phyloP scores from a whole-genome alignment of 2,888 invertebrate species.

The Smittia aterrima region DNA sequence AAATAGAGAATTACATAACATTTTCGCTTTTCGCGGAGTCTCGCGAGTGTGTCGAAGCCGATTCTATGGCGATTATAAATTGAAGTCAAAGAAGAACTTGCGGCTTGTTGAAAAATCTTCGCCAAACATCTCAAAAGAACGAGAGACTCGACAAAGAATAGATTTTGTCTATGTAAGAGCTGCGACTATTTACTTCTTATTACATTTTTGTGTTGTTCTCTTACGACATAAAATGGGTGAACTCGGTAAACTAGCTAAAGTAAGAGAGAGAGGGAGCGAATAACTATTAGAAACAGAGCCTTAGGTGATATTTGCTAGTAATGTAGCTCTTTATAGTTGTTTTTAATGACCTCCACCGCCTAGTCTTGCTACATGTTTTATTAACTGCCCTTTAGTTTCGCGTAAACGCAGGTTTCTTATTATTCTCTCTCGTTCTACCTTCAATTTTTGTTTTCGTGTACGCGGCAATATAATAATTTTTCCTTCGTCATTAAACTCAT shows the following conservation, averaged over 20 bases:
- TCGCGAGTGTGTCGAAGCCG: slow-evolving; percentile 30
- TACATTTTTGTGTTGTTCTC: neutral
- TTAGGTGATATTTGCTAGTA: no score
- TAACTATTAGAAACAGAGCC: neutral
- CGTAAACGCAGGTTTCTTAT: slow-evolving; percentile 6
- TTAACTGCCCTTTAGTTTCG: neutral
- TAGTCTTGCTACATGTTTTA: no score
- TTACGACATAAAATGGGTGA: slow-evolving; percentile 16
- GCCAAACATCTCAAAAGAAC: neutral
- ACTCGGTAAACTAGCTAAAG: neutral
- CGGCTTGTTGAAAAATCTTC: neutral
- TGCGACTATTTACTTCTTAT: slow-evolving; percentile 25
- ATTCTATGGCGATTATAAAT: neutral
- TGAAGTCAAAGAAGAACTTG: no score
- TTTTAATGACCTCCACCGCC: no score
- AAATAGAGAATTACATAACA: slow-evolving; percentile 24
- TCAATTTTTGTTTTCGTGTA: neutral
- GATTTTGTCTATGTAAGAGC: neutral
- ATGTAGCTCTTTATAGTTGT: no score
- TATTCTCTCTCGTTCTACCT: neutral
- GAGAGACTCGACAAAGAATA: neutral
- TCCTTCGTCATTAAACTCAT: neutral
- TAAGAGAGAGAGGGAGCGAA: neutral
- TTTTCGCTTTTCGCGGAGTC: slow-evolving; percentile 6
- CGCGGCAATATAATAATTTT: neutral